A percentile compares a stretch with the other conserved stretches of the same genome.
phyloP scores from a whole-genome alignment of 2,888 invertebrate genomes.

The Diploptera punctata region DNA sequence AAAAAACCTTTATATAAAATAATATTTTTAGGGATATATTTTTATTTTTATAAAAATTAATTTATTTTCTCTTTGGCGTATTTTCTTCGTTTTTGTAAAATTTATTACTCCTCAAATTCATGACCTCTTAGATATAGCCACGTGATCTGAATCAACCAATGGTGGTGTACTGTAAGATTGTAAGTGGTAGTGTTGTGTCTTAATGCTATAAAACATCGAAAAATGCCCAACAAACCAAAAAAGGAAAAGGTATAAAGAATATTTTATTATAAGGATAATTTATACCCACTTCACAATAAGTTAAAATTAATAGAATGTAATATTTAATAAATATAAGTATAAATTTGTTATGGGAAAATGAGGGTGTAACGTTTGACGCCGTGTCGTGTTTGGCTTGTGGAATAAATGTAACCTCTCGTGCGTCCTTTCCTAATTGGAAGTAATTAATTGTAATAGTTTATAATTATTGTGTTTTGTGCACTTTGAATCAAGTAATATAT shows the following conservation, averaged over 20 bases:
- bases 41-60: no score
- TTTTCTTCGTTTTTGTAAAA: not conserved
- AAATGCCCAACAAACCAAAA: slow-evolving; percentile 52
- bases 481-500: not conserved
- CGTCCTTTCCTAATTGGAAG: not conserved
- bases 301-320: not conserved
- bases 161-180: slow-evolving; percentile 32
- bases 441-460: slow-evolving; percentile 17
- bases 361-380: slow-evolving; percentile 47
- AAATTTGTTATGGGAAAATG: slow-evolving; percentile 35
- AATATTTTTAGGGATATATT: no score
- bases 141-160: slow-evolving; percentile 41
- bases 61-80: not conserved
- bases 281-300: not conserved
- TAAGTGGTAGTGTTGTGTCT: slow-evolving; percentile 37
- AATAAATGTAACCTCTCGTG: slow-evolving; percentile 23
- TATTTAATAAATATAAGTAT: not conserved
- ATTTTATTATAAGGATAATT: slow-evolving; percentile 34
- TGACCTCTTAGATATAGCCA: slow-evolving; percentile 33
- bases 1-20: no score
- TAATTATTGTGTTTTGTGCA: slow-evolving; percentile 30
- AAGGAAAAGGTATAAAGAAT: slow-evolving; percentile 52
- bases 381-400: slow-evolving; percentile 40
- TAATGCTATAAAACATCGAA: slow-evolving; percentile 40
- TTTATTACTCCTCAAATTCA: slow-evolving; percentile 15